Percentiles rank a stretch among this genome's conserved stretches.
Evolutionary conservation across 2,797 vertebrate species (phyloP).

Genomic region (Oreochromis mossambicus): DNA sequence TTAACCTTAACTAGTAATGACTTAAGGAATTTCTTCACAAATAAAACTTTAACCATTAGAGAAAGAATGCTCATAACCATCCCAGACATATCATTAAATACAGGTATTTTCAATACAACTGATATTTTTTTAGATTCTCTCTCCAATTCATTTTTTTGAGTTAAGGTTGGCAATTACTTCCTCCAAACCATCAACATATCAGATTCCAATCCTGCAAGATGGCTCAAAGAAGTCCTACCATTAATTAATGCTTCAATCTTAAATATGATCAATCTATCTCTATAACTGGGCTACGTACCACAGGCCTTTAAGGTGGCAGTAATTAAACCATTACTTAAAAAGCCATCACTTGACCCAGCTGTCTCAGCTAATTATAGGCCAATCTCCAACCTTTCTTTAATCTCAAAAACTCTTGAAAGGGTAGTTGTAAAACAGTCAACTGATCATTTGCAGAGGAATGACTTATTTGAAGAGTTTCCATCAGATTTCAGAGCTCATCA

Average conservation of each 20-base stretch:
- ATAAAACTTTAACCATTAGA: neutral
- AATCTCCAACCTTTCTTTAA: neutral
- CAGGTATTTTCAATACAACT: neutral
- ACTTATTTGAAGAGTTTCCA: neutral
- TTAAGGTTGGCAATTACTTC: neutral
- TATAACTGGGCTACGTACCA: neutral
- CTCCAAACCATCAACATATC: neutral
- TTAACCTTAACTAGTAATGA: neutral
- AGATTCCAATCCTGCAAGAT: neutral
- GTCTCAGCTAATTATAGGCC: neutral
- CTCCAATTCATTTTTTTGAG: neutral
- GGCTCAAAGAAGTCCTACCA: neutral
- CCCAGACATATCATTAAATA: neutral
- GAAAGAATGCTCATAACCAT: neutral
- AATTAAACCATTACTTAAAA: neutral
- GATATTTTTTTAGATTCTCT: rapidly evolving
- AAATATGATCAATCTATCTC: neutral
- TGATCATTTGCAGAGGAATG: neutral
- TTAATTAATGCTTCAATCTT: neutral
- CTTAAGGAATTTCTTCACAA: neutral
- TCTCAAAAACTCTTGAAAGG: neutral
- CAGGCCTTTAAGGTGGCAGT: neutral
- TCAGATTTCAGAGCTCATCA: neutral
- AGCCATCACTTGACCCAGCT: neutral
- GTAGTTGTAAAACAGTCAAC: neutral